A percentile compares a stretch with the other conserved stretches of the same genome.
Conservation (phyloP, 2,888 invertebrate genomes). For the Noctua fimbriata region DNA sequence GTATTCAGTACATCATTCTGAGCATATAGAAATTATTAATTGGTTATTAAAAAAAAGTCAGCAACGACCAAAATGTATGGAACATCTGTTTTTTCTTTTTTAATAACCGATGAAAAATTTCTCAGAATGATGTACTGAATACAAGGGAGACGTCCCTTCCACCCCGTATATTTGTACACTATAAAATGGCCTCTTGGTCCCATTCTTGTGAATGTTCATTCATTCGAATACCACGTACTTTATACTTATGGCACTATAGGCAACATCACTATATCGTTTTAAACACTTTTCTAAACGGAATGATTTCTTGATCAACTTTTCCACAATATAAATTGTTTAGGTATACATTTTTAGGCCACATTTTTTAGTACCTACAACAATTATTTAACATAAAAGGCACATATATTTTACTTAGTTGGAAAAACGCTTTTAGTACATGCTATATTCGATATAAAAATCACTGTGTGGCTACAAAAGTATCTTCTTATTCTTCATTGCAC, state of each 20-base stretch:
- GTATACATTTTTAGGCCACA: background rate
- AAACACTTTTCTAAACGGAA: slow-evolving; percentile 40
- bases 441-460: slow-evolving; percentile 43
- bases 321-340: background rate
- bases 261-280: slow-evolving; percentile 6
- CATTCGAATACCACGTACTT: slow-evolving; percentile 9
- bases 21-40: too few species aligned
- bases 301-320: slow-evolving; percentile 30
- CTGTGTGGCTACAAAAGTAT: slow-evolving; percentile 56
- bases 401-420: background rate
- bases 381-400: background rate
- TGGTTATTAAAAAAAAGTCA: too few species aligned
- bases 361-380: background rate
- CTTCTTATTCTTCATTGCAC: background rate
- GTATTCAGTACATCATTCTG: too few species aligned
- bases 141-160: too few species aligned
- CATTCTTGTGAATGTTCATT: slow-evolving; percentile 23
- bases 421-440: background rate
- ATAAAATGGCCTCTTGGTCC: slow-evolving; percentile 47
- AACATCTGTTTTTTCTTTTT: too few species aligned
- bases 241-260: background rate
- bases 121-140: too few species aligned
- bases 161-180: slow-evolving; percentile 13
- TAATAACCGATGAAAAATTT: too few species aligned
- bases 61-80: too few species aligned